Percentiles rank a stretch among this genome's conserved stretches.
phyloP scores from a whole-genome alignment of 2,888 invertebrate genomes.

The Hoplodrina ambigua region DNA sequence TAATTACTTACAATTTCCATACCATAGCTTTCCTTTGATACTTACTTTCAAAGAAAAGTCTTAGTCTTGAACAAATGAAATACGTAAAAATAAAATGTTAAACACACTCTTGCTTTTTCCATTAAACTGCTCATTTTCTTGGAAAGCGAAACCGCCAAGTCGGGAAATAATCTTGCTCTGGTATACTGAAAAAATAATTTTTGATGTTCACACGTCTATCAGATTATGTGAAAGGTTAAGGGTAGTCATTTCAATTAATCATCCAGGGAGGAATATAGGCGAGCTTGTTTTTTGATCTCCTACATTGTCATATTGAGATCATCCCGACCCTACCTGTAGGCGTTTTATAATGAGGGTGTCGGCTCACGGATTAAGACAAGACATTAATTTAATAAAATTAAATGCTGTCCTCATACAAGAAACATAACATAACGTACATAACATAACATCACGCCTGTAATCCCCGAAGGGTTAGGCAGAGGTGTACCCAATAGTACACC shows the following conservation, averaged over 20 bases:
- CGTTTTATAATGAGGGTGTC: slow-evolving; percentile 19
- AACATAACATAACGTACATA: no score
- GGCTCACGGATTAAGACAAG: slow-evolving; percentile 1
- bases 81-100: neutral
- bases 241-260: slow-evolving; percentile 27
- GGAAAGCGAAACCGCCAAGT: slow-evolving; percentile 3
- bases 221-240: slow-evolving; percentile 19
- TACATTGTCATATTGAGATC: neutral
- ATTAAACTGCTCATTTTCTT: slow-evolving; percentile 26
- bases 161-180: slow-evolving; percentile 17
- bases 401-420: no score
- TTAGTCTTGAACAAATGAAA: neutral
- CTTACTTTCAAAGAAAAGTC: neutral
- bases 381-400: no score
- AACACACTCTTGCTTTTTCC: slow-evolving; percentile 3
- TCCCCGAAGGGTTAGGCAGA: no score
- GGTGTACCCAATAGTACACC: no score
- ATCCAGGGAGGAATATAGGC: neutral
- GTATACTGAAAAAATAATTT: slow-evolving; percentile 15
- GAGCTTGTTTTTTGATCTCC: neutral
- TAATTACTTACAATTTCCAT: no score
- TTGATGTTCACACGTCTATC: slow-evolving; percentile 23
- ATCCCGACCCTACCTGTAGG: neutral
- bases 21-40: no score
- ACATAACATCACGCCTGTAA: no score